Evolutionary conservation across 37 sponge, comb jelly and placozoan genomes (phyloP), one percentile per base, ranked within the genome.

Genomic region (Theonella swinhoei): DNA sequence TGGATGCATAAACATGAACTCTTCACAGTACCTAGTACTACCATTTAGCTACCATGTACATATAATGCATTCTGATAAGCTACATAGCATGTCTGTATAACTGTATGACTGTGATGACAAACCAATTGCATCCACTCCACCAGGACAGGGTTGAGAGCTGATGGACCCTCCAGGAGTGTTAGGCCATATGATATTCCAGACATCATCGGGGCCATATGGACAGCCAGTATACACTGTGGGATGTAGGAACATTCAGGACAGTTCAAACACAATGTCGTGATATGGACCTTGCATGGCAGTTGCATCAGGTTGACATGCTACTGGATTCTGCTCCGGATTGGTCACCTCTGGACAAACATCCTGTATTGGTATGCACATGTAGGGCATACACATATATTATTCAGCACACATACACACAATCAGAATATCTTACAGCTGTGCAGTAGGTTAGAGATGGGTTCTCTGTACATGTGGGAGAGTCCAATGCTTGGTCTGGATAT

Each of bases 61-160:
- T n/a, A n/a, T n/a, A n/a, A n/a, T n/a, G n/a, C n/a, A n/a, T n/a
- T n/a, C n/a, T n/a, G n/a, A n/a, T n/a, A n/a, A n/a, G n/a, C n/a
- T n/a, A n/a, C n/a, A n/a, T n/a, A n/a, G n/a, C n/a, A n/a, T n/a
- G n/a, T n/a, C n/a, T n/a, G n/a, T n/a, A n/a, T n/a, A n/a, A n/a
- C n/a, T n/a, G n/a, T n/a, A n/a, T n/a, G n/a, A n/a, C n/a, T n/a
- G n/a, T n/a, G n/a, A n/a, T n/a, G n/a, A 2, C 31, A 64, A 2
- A 38, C 59, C 11, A 7, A 23, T 77, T 9, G 32, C 22, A 42
- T 83, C 82, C 25, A 54, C 32, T 26, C 74, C 80, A 32, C 38
- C 75, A 4, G 89, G 89, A 66, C 89, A 89, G 22, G 61, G 38
- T 39, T 89, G 85, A 47, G 41, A 79, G 62, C 79, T 84, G 20